Base-by-base conservation (phyloP, 1,140 invertebrate species). In the Cardiocondyla obscurior region DNA sequence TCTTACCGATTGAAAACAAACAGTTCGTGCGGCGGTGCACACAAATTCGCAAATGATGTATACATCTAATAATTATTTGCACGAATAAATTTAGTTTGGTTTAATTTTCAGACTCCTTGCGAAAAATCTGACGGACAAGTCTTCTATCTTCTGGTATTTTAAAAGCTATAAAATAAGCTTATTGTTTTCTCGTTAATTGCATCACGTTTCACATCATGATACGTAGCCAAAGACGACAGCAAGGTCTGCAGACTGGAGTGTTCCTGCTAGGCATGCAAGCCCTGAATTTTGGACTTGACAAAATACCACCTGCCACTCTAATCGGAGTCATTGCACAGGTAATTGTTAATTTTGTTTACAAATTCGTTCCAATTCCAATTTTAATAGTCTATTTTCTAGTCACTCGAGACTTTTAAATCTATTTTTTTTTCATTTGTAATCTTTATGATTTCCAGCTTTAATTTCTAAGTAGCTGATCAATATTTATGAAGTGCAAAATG, bases 241-340 rank as follows among this genome's bases (percentile, higher is more conserved):
- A 85, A 42, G 91, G 90, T 0, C 70, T 94, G 51, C 90, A 94
- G 39, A 92, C 92, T 58, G 93, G 93, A 2, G 60, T 94, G 64
- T 70, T 91, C 60, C 76, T 94, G 69, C 55, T 94, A 8, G 77
- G 64, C 14, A 91, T 92, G 85, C 93, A 94, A 85, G 81, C 90
- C 2, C 3, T 94, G 2, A 95, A 94, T 76, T 92, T 95, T 85
- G 96, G 96, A 3, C 90, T 96, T 81, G 94, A 95, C 30, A 94
- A 93, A 85, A 96, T 97, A 86, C 96, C 96, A 67, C 95, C 96
- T 44, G 95, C 95, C 2, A 97, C 96, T 33, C 90, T 96, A 22
- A 64, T 91, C 8, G 91, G 94, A 8, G 94, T 96, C 44, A 89
- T 94, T 49, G 91, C 84, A 60, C 94, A 95, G 92, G 95, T 95